These are phyloP conservation scores for Jacana jacana DNA, from an alignment of 2,113 vertebrate species.

Conservation along the genomic window DNA sequence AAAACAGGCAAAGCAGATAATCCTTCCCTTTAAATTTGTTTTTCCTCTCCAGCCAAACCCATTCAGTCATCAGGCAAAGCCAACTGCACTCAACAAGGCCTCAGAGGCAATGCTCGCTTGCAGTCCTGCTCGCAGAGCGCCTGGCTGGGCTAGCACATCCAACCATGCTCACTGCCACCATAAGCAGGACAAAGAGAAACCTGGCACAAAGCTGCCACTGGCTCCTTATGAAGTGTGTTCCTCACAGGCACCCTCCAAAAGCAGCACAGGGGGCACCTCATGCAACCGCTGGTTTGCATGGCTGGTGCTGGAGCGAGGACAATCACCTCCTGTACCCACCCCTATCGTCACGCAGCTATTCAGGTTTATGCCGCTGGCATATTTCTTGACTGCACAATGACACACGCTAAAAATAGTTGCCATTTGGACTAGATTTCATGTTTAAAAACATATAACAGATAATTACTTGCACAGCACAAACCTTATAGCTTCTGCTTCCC, in stretches of 20 bases:
- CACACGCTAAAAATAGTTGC: not conserved
- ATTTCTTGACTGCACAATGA: not conserved
- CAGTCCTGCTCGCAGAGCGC: not conserved
- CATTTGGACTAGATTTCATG: not conserved
- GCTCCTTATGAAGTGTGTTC: not conserved
- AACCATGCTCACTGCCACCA: not conserved
- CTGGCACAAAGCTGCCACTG: not conserved
- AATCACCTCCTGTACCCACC: not conserved
- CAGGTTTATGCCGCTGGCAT: constrained; percentile 33
- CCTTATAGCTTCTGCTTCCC: constrained; percentile 16
- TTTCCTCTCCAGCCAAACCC: not conserved
- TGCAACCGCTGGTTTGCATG: not conserved
- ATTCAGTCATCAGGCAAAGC: not conserved
- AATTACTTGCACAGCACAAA: constrained; percentile 40
- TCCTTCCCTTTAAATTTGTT: not conserved
- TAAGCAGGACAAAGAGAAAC: not conserved
- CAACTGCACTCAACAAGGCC: not conserved
- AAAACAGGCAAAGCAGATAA: not conserved
- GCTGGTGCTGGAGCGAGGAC: not conserved
- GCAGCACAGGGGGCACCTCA: not conserved
- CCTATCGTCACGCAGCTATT: not conserved
- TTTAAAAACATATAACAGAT: constrained; percentile 43
- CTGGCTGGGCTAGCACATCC: not conserved
- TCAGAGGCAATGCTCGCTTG: not conserved
- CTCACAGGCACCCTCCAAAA: not conserved